phyloP scores from a whole-genome alignment of 2,797 vertebrate species.

The Nothura maculosa region DNA sequence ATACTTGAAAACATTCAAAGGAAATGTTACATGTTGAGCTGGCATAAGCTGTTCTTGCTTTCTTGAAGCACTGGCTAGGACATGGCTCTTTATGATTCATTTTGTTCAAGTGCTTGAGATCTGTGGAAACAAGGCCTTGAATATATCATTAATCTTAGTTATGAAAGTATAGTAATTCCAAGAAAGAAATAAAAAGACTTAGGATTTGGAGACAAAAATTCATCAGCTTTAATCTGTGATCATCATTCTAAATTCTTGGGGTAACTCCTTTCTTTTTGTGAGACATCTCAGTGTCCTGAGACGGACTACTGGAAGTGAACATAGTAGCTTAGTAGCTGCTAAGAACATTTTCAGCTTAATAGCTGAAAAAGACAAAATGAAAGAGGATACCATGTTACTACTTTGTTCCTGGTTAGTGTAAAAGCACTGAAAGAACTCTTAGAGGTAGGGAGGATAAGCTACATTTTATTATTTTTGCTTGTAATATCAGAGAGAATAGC shows the following conservation, averaged over 20 bases:
- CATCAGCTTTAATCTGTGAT: background rate
- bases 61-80: background rate
- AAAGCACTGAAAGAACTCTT: background rate
- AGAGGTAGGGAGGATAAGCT: background rate
- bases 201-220: background rate
- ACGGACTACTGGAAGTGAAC: background rate
- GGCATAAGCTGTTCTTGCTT: background rate
- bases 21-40: background rate
- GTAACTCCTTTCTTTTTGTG: background rate
- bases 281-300: background rate
- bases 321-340: background rate
- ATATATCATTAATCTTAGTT: background rate
- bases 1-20: constrained; percentile 24
- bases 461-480: background rate
- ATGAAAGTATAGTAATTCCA: background rate
- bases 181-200: background rate
- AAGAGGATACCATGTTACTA: accelerated
- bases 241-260: background rate
- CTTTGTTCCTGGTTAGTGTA: background rate
- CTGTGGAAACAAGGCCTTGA: background rate
- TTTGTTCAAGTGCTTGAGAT: constrained; percentile 8
- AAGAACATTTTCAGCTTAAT: background rate
- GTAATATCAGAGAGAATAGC: background rate
- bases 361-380: background rate
- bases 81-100: background rate